Evolutionary conservation across 1,140 invertebrate species (phyloP).

Genomic region (Apis florea): DNA sequence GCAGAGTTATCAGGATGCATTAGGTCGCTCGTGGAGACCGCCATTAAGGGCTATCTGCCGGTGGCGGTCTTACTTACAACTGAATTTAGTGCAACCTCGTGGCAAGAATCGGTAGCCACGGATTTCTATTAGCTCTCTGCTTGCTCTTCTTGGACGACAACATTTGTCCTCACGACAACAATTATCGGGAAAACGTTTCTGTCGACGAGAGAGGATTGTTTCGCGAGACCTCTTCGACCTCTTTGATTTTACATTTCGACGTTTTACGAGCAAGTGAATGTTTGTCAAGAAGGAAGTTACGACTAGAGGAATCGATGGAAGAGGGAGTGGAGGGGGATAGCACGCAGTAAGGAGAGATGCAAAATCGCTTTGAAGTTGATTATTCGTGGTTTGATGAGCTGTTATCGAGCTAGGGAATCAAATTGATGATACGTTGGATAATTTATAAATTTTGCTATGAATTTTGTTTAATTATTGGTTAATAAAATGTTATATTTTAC

Average conservation of each 20-base stretch:
- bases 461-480: too few species aligned
- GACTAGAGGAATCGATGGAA: neutral
- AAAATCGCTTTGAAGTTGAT: neutral
- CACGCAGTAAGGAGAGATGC: neutral
- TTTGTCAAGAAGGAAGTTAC: neutral
- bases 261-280: neutral
- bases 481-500: too few species aligned
- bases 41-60: slow-evolving; percentile 68
- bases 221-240: too few species aligned
- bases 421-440: too few species aligned
- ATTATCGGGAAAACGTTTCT: too few species aligned
- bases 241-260: neutral
- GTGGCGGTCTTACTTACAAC: slow-evolving; percentile 61
- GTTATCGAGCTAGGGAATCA: too few species aligned
- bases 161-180: too few species aligned
- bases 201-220: too few species aligned
- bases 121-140: slow-evolving; percentile 52
- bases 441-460: too few species aligned
- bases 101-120: slow-evolving; percentile 41
- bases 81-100: slow-evolving; percentile 67
- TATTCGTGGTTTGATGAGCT: too few species aligned
- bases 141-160: neutral
- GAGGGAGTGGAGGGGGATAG: neutral
- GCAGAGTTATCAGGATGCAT: slow-evolving; percentile 69
- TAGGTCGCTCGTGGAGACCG: slow-evolving; percentile 58